Percentiles rank a stretch among this genome's conserved stretches.
These are phyloP conservation scores for Apoderus coryli DNA, from an alignment of 2,888 invertebrate species.

Conservation along the genomic window DNA sequence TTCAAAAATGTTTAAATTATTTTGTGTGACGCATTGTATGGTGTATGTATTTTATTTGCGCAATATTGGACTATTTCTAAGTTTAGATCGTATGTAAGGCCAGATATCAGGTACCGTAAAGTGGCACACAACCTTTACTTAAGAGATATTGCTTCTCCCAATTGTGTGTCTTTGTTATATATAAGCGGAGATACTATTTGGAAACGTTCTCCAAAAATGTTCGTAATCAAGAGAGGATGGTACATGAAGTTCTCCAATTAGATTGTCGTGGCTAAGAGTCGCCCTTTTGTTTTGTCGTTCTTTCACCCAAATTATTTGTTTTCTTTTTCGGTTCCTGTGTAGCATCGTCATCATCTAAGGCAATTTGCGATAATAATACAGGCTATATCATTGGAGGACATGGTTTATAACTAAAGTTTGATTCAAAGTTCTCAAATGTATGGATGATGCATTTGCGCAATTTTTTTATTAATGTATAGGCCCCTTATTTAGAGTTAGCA, in stretches of 20 bases:
- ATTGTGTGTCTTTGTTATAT: constrained; percentile 6
- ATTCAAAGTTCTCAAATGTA: not conserved
- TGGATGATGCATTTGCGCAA: constrained; percentile 2
- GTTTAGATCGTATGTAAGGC: constrained; percentile 3
- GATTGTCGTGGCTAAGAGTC: constrained; percentile 3
- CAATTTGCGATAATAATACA: not conserved
- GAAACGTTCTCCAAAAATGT: constrained; percentile 5
- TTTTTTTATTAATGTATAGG: constrained; percentile 1
- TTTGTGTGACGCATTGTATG: constrained; percentile 3
- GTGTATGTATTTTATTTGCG: constrained; percentile 1
- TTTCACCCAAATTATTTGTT: constrained; percentile 1
- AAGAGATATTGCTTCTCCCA: constrained; percentile 6
- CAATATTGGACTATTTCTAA: constrained; percentile 1
- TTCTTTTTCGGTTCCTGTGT: constrained; percentile 1
- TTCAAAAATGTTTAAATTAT: constrained; percentile 1
- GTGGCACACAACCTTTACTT: constrained; percentile 4
- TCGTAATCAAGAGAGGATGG: constrained; percentile 1
- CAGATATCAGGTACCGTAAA: constrained; percentile 1
- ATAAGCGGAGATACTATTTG: constrained; percentile 6
- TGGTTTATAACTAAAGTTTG: constrained; percentile 2
- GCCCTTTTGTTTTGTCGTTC: constrained; percentile 1
- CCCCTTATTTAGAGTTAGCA: no score
- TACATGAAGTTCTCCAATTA: constrained; percentile 1
- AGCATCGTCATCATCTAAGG: constrained; percentile 2
- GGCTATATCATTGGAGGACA: constrained; percentile 1